Percentiles rank a stretch among this genome's conserved stretches.
Evolutionary conservation across 2,797 vertebrate species (phyloP).

Genomic region (Pantherophis alleghaniensis): DNA sequence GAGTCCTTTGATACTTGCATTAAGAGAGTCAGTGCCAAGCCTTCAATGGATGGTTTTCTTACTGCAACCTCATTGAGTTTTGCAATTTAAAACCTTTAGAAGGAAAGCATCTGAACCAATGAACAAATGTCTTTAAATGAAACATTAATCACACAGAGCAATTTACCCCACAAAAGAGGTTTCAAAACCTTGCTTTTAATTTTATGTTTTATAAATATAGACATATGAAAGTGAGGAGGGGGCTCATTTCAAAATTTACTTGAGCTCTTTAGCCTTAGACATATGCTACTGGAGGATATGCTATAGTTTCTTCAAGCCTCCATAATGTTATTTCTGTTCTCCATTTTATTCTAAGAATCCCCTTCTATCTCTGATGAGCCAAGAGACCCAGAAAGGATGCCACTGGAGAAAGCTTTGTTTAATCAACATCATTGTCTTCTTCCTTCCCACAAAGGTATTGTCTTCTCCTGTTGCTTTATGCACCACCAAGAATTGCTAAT

Average conservation of each 20-base stretch:
- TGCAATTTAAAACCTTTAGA: conserved; percentile 56
- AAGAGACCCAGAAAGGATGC: conserved; percentile 38
- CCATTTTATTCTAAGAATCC: conserved; percentile 41
- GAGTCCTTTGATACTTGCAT: conserved; percentile 35
- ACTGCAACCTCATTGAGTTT: conserved; percentile 48
- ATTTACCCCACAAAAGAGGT: conserved; percentile 37
- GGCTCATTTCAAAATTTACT: conserved; percentile 67
- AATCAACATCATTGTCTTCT: conserved; percentile 47
- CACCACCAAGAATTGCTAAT: neutral
- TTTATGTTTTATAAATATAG: conserved; percentile 61
- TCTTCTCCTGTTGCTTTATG: conserved; percentile 8
- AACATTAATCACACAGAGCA: conserved; percentile 35
- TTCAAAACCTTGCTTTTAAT: conserved; percentile 48
- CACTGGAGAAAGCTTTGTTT: conserved; percentile 10
- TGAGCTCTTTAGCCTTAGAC: conserved; percentile 65
- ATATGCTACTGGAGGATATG: conserved; percentile 37
- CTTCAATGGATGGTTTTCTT: conserved; percentile 12
- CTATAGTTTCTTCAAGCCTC: conserved; percentile 53
- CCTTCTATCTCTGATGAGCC: conserved; percentile 61
- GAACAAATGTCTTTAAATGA: conserved; percentile 61
- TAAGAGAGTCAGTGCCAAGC: conserved; percentile 38
- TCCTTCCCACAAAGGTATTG: conserved; percentile 33
- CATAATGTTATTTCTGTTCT: conserved; percentile 19
- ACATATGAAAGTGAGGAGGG: neutral
- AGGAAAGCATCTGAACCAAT: conserved; percentile 62